Conservation (phyloP, 2,888 invertebrate genomes). For the Physocephala rufipes region DNA sequence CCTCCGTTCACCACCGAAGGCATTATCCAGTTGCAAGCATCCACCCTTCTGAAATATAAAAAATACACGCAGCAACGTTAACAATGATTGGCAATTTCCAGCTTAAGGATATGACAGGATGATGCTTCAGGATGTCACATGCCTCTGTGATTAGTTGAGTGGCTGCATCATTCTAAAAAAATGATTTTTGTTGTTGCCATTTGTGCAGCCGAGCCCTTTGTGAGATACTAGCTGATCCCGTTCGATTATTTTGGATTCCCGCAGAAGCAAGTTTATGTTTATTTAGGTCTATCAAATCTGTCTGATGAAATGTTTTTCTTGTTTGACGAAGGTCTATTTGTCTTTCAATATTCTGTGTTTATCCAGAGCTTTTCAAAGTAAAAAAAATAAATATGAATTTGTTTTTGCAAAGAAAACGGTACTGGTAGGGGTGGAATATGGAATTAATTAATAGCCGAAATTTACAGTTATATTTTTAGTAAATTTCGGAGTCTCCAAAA, state of each 20-base stretch:
- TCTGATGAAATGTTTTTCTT: no score
- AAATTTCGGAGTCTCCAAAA: no score
- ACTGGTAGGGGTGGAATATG: no score
- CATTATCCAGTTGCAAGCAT: not conserved
- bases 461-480: no score
- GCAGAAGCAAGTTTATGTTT: not conserved
- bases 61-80: not conserved
- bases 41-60: no score
- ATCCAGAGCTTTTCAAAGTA: no score
- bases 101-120: not conserved
- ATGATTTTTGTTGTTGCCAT: not conserved
- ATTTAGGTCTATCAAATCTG: not conserved
- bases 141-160: constrained; percentile 19
- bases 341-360: not conserved
- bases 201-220: not conserved
- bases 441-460: no score
- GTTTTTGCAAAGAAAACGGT: no score
- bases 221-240: no score
- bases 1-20: not conserved
- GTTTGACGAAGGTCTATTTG: not conserved
- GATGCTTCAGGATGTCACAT: constrained; percentile 13
- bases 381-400: no score
- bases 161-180: constrained; percentile 18
- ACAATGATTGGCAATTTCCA: constrained; percentile 2
- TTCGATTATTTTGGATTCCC: no score